Base-by-base conservation (phyloP, 2,113 vertebrate species). In the Melanotaenia duboulayi region DNA sequence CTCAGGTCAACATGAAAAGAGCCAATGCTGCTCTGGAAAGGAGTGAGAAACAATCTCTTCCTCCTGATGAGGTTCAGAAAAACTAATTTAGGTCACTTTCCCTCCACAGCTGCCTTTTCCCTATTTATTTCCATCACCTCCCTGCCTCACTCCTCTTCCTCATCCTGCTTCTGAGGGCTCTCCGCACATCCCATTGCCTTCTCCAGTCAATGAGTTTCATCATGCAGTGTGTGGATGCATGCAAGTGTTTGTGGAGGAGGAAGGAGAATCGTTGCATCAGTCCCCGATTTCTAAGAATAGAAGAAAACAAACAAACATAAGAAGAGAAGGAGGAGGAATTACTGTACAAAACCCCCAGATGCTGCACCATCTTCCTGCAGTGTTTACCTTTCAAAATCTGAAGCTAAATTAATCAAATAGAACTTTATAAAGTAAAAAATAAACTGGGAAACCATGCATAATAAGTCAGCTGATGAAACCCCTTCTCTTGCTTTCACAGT, bases 151-250 rank as follows among this genome's bases (percentile, higher is more conserved):
- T 28, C 28, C 28, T 11, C 48, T 28, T 25, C 66, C 40, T 58
- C 42, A 8, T 58, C 25, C 54, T 55, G 35, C 22, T 54, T 40
- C 64, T 20, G 35, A 51, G 61, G 35, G 58, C 14, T 54, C 19
- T 65, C 60, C 71, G 78, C 40, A 52, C 60, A 72, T 76, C 75
- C 78, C 76, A 14, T 87, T 87, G 81, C 85, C 75, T 57, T 71
- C 71, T 74, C 28, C 74, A 78, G 74, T 85, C 86, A 83, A 83
- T 85, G 86, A 20, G 78, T 88, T 85, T 82, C 86, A 83, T 88
- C 86, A 88, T 78, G 63, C 64, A 16, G 40, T 0, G 48, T 7
- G 76, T n/a, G 13, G 20, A 14, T 19, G 49, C 11, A 19, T 23
- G 61, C 17, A 40, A 4, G 48, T 57, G 65, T 40, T 32, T 56